A percentile compares a stretch with the other conserved stretches of the same genome.
Conservation (phyloP, 2,888 invertebrate species). For the Celastrina argiolus region DNA sequence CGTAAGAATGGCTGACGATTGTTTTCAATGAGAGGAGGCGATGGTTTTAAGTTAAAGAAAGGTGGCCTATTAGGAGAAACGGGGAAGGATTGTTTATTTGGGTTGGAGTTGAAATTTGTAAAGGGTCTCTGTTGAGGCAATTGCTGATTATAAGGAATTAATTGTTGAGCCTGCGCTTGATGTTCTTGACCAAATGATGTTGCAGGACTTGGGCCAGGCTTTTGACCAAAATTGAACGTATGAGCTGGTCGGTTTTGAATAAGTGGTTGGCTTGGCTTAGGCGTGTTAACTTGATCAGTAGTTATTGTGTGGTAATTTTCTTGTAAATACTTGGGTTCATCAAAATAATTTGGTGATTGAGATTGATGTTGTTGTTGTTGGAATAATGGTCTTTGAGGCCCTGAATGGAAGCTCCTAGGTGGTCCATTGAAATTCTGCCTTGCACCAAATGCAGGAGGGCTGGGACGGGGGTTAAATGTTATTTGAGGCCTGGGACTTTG, state of each 20-base stretch:
- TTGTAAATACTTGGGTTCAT: slow-evolving; percentile 72
- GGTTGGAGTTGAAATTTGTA: slow-evolving; percentile 61
- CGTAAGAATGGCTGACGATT: slow-evolving; percentile 62
- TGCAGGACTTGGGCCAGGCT: slow-evolving; percentile 54
- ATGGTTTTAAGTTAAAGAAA: slow-evolving; percentile 67
- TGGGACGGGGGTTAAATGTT: slow-evolving; percentile 53
- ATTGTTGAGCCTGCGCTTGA: slow-evolving; percentile 54
- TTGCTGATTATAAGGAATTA: slow-evolving; percentile 63
- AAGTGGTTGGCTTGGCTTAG: slow-evolving; percentile 54
- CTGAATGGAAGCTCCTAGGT: slow-evolving; percentile 68
- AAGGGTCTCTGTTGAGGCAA: slow-evolving; percentile 68
- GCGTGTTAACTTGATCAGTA: slow-evolving; percentile 65
- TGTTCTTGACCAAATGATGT: slow-evolving; percentile 59
- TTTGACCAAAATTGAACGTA: slow-evolving; percentile 51
- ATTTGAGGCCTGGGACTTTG: slow-evolving; percentile 56
- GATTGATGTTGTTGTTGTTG: slow-evolving; percentile 48
- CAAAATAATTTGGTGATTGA: slow-evolving; percentile 57
- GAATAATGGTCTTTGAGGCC: slow-evolving; percentile 75
- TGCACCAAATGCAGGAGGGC: slow-evolving; percentile 48
- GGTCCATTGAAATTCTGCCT: slow-evolving; percentile 65
- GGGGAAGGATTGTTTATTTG: slow-evolving; percentile 56
- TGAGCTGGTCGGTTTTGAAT: slow-evolving; percentile 55
- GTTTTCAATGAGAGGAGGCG: slow-evolving; percentile 63
- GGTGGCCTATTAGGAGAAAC: slow-evolving; percentile 59
- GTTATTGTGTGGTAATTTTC: slow-evolving; percentile 76